phyloP scores from a whole-genome alignment of 2,113 vertebrate species.

The Lepisosteus osseus region DNA sequence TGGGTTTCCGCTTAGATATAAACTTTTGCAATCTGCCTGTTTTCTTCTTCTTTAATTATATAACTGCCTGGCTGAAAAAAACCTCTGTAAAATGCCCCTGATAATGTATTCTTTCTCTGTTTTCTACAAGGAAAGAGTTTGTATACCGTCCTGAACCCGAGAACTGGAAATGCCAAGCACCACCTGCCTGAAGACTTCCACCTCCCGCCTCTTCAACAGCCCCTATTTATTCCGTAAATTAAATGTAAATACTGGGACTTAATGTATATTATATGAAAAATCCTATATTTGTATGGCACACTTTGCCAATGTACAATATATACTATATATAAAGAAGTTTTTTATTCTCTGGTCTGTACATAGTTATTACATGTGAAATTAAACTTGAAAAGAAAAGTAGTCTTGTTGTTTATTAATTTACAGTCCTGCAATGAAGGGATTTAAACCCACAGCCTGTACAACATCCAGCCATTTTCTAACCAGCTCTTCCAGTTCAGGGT shows the following conservation, averaged over 20 bases:
- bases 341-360: too few species aligned
- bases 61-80: background rate
- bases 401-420: too few species aligned
- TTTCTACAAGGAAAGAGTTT: slow-evolving; percentile 62
- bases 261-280: slow-evolving; percentile 37
- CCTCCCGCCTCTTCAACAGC: background rate
- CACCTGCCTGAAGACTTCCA: slow-evolving; percentile 40
- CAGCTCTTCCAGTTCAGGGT: too few species aligned
- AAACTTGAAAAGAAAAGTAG: too few species aligned
- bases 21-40: background rate
- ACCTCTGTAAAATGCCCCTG: slow-evolving; percentile 12
- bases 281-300: slow-evolving; percentile 17
- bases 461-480: too few species aligned
- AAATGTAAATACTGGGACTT: slow-evolving; percentile 43
- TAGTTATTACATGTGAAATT: too few species aligned
- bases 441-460: too few species aligned
- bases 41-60: background rate
- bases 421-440: too few species aligned
- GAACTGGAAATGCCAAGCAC: slow-evolving; percentile 66
- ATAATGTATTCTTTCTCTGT: slow-evolving; percentile 27
- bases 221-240: slow-evolving; percentile 61
- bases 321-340: too few species aligned
- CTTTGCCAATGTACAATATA: too few species aligned
- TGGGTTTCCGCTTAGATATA: background rate
- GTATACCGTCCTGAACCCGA: slow-evolving; percentile 53